phyloP scores from a whole-genome alignment of 1,140 invertebrate genomes.

The Drosophila tropicalis region DNA sequence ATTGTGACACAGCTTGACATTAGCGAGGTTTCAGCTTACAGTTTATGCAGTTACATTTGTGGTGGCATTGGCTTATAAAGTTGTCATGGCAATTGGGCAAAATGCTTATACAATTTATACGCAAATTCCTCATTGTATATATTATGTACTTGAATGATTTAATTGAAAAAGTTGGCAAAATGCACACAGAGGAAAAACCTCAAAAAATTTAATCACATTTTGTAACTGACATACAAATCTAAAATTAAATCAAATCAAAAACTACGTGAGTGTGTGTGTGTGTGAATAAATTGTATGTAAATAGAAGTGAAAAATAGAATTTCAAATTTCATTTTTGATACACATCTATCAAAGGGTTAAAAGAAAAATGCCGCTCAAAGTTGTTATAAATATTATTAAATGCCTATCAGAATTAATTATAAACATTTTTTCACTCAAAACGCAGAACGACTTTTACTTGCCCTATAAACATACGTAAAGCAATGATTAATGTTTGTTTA shows the following conservation, averaged over 20 bases:
- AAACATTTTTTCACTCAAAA: background rate
- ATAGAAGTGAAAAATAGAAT: constrained; percentile 15
- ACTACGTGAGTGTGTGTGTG: background rate
- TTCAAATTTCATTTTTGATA: constrained; percentile 29
- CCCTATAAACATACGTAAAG: background rate
- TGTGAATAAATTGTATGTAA: constrained; percentile 18
- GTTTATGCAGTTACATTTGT: background rate
- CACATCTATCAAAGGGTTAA: background rate
- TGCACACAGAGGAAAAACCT: background rate
- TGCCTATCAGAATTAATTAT: constrained; percentile 22
- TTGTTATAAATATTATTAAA: constrained; percentile 23
- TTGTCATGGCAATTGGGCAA: constrained; percentile 38
- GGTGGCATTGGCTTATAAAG: constrained; percentile 40
- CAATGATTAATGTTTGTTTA: no score
- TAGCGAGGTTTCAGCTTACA: constrained; percentile 28
- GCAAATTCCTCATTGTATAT: constrained; percentile 28
- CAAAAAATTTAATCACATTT: background rate
- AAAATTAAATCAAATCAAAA: constrained; percentile 54
- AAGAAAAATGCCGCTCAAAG: background rate
- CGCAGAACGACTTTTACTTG: background rate
- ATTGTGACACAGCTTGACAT: constrained; percentile 60
- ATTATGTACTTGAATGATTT: constrained; percentile 28
- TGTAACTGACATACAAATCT: constrained; percentile 41
- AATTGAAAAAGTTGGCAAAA: constrained; percentile 56
- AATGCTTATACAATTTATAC: constrained; percentile 44